Evolutionary conservation across 23 tunicate genomes (phyloP).

Genomic region (Ciona savignyi): DNA sequence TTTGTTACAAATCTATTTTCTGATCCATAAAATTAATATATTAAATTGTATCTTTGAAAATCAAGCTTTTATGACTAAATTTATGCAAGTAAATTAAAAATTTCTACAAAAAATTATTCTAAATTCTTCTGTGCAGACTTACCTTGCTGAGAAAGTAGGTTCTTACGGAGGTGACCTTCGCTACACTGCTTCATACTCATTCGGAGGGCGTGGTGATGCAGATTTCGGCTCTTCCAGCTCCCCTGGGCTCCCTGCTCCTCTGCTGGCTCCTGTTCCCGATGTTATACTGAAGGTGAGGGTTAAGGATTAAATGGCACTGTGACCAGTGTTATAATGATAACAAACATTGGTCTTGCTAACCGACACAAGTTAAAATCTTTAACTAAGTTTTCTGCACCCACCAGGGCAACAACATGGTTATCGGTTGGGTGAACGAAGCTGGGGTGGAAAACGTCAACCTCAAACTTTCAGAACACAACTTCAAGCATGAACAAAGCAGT

Average conservation of each 20-base stretch:
- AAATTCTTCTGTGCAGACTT: constrained; percentile 3
- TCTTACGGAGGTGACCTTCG: constrained; percentile 75
- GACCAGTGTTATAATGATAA: too few species aligned
- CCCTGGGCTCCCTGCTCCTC: constrained; percentile 38
- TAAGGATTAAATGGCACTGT: too few species aligned
- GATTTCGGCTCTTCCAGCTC: not conserved
- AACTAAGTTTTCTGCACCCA: too few species aligned
- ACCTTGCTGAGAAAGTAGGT: constrained; percentile 40
- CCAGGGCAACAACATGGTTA: constrained; percentile 39
- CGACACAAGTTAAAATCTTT: too few species aligned
- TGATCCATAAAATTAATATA: too few species aligned
- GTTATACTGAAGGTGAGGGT: constrained; percentile 58
- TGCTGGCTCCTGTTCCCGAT: constrained; percentile 28
- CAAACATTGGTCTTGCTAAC: too few species aligned
- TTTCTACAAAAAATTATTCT: not conserved
- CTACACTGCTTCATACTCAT: constrained; percentile 24
- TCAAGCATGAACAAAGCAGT: constrained; percentile 41
- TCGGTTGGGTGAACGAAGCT: constrained; percentile 48
- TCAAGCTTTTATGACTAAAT: too few species aligned
- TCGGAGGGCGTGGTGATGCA: constrained; percentile 37
- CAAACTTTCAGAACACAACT: constrained; percentile 46
- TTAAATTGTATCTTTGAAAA: not conserved
- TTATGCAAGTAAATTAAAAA: too few species aligned
- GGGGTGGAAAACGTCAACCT: constrained; percentile 6
- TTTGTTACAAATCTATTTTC: not conserved